Evolutionary conservation across 1,140 invertebrate species (phyloP).

Genomic region (Amphibalanus amphitrite): DNA sequence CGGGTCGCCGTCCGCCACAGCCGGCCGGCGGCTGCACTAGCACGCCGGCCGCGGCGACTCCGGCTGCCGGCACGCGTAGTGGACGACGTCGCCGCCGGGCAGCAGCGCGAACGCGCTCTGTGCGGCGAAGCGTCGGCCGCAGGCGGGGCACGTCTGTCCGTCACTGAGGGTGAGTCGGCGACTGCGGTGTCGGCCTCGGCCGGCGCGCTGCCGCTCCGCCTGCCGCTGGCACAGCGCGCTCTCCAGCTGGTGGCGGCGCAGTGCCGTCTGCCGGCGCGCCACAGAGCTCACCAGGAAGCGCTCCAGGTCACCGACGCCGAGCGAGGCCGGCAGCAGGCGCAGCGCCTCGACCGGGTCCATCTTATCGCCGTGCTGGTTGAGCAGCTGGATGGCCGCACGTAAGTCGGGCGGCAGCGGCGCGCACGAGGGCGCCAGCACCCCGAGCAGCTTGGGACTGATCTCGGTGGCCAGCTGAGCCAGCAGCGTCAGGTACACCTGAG

Average conservation of each 20-base stretch:
- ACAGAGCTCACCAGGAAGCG: not conserved
- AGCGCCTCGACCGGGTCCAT: constrained; percentile 49
- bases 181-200: constrained; percentile 57
- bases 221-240: constrained; percentile 15
- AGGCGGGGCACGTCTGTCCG: constrained; percentile 70
- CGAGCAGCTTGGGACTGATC: constrained; percentile 30
- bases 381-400: constrained; percentile 51
- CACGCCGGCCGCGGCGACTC: not conserved
- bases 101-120: constrained; percentile 32
- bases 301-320: not conserved
- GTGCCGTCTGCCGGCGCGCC: constrained; percentile 12
- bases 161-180: constrained; percentile 66
- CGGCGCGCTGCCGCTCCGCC: constrained; percentile 46
- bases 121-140: constrained; percentile 78
- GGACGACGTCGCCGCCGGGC: not conserved
- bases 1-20: too few species aligned
- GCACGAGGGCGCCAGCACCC: constrained; percentile 27
- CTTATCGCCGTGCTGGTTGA: constrained; percentile 62
- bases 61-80: not conserved
- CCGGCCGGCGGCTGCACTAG: too few species aligned
- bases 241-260: constrained; percentile 17
- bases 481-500: constrained; percentile 37
- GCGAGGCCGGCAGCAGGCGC: not conserved
- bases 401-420: constrained; percentile 40
- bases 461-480: constrained; percentile 39